These are phyloP conservation scores for Abrostola triplasia DNA, from an alignment of 2,888 invertebrate species.

Conservation along the genomic window DNA sequence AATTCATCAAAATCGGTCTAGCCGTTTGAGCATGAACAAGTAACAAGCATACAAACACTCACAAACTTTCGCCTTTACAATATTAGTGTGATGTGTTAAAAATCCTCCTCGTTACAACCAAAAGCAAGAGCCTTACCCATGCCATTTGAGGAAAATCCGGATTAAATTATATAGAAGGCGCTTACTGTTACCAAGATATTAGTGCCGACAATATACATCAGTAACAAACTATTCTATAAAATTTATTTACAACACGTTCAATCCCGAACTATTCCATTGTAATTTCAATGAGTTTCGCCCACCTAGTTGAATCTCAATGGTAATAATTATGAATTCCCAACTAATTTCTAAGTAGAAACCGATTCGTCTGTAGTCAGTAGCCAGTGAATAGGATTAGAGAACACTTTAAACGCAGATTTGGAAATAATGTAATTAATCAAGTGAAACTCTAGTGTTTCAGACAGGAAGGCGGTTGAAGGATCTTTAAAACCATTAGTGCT, in stretches of 20 bases:
- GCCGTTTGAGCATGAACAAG: too few species aligned
- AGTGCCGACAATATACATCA: too few species aligned
- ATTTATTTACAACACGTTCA: not conserved
- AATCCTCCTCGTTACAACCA: too few species aligned
- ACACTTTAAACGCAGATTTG: constrained; percentile 6
- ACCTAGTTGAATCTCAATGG: constrained; percentile 7
- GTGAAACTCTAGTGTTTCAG: constrained; percentile 27
- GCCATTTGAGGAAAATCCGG: too few species aligned
- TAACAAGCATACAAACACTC: too few species aligned
- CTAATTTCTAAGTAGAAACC: constrained; percentile 15
- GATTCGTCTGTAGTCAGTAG: constrained; percentile 26
- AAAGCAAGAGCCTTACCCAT: too few species aligned
- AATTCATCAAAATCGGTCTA: too few species aligned
- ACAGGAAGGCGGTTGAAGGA: not conserved
- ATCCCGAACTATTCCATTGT: not conserved
- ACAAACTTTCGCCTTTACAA: too few species aligned
- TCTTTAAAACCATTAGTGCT: not conserved
- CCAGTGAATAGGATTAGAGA: not conserved
- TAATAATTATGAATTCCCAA: constrained; percentile 10
- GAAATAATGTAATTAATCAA: constrained; percentile 47
- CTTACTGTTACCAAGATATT: too few species aligned
- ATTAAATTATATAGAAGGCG: too few species aligned
- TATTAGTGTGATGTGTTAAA: too few species aligned
- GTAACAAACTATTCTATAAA: too few species aligned
- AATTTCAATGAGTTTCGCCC: constrained; percentile 26